These are phyloP conservation scores for Tachycineta bicolor DNA, from an alignment of 2,113 vertebrate genomes.

Conservation along the genomic window DNA sequence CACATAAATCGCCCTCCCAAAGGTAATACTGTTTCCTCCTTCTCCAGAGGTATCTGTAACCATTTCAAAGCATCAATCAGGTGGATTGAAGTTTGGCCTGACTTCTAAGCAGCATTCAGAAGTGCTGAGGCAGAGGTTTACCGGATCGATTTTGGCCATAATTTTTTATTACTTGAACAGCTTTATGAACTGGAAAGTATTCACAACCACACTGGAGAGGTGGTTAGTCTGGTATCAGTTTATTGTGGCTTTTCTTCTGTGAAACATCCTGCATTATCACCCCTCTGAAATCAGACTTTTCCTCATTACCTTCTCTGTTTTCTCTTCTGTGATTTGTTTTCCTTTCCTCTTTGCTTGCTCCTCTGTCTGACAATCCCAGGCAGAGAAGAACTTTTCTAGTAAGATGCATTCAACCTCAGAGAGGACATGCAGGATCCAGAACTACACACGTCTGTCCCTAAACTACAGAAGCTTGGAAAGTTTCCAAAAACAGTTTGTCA, in stretches of 20 bases:
- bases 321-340: neutral
- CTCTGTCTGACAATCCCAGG: neutral
- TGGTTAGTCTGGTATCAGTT: neutral
- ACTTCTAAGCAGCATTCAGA: slow-evolving; percentile 14
- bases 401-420: neutral
- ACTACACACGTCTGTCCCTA: neutral
- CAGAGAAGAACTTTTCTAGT: neutral
- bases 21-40: neutral
- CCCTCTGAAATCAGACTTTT: neutral
- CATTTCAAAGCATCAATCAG: slow-evolving; percentile 16
- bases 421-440: neutral
- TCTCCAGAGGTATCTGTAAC: neutral
- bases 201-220: neutral
- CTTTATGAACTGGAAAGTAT: neutral
- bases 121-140: slow-evolving; percentile 59
- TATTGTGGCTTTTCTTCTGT: neutral
- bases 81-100: slow-evolving; percentile 31
- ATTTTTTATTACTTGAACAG: slow-evolving; percentile 19
- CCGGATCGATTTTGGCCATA: slow-evolving; percentile 8
- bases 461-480: neutral
- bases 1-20: neutral
- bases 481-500: neutral
- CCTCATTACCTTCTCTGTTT: neutral
- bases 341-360: neutral
- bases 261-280: neutral